phyloP scores from a whole-genome alignment of 2,888 invertebrate species.

The Drosophila paramelanica region DNA sequence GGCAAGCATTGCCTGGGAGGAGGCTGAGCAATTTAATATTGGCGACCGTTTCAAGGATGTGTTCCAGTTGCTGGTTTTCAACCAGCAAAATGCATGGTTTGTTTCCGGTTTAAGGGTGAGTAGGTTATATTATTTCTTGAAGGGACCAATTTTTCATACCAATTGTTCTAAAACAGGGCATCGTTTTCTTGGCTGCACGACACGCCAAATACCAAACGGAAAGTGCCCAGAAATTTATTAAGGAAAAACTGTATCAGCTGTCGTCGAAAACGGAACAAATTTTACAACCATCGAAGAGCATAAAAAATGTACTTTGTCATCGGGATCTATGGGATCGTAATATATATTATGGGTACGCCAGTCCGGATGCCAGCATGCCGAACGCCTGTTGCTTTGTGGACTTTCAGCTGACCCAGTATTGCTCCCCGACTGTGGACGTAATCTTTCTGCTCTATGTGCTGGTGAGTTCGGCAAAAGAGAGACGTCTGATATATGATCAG shows the following conservation, averaged over 20 bases:
- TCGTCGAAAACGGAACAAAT: conserved; percentile 63
- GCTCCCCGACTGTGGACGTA: conserved; percentile 86
- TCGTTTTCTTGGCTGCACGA: conserved; percentile 70
- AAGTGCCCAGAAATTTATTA: conserved; percentile 64
- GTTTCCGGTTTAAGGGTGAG: conserved; percentile 72
- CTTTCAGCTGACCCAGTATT: conserved; percentile 87
- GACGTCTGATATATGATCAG: conserved; percentile 78
- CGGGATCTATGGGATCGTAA: conserved; percentile 84
- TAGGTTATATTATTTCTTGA: not conserved
- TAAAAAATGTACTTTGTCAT: conserved; percentile 85
- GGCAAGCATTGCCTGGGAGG: conserved; percentile 80
- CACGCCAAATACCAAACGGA: conserved; percentile 74
- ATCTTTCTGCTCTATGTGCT: conserved; percentile 85
- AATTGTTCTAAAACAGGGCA: conserved; percentile 53
- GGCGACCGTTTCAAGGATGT: conserved; percentile 57
- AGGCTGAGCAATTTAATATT: conserved; percentile 64
- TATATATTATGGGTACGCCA: conserved; percentile 78
- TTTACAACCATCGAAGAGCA: conserved; percentile 74
- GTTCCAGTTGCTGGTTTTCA: conserved; percentile 66
- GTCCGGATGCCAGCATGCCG: conserved; percentile 73
- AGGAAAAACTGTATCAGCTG: conserved; percentile 60
- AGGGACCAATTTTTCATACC: not conserved
- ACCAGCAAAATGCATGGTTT: conserved; percentile 73
- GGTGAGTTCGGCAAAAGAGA: conserved; percentile 82
- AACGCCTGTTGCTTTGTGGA: conserved; percentile 86